Evolutionary conservation across 2,113 vertebrate species (phyloP), one percentile per base, ranked within the genome.

Genomic region (Irena cyanogastra): DNA sequence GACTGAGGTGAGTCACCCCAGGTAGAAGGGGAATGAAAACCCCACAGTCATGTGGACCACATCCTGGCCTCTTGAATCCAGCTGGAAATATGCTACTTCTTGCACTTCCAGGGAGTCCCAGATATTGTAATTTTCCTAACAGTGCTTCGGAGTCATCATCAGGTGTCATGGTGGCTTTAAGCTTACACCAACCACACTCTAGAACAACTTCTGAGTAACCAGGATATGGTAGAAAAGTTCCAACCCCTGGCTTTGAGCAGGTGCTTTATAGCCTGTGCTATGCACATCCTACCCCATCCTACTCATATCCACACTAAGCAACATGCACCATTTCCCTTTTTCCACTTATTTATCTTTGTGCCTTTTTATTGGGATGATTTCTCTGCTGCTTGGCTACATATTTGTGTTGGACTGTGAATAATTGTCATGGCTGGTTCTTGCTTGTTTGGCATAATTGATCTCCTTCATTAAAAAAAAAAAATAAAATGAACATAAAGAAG

Each of bases 311-410:
- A 88, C 1, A 0, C 78, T 69, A 66, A 80, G 33, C 53, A 93
- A 66, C 35, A 54, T n/a, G 23, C 6, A 76, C 18, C 10, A 57
- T 75, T 93, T 95, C 50, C 35, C 39, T 69, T 82, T 95, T 61
- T 49, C 49, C 53, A 33, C 23, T 83, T 87, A 64, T 37, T 95
- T 94, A 54, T 65, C 54, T 93, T 70, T 60, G 9, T 1, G 10
- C 41, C 18, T 49, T 91, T 91, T 89, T 95, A 87, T 66, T 85
- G 37, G 47, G 33, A 19, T 85, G 21, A 63, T 93, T 94, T 80
- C 47, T 79, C 42, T 90, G 71, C 78, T 93, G 44, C 74, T 83
- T 92, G 53, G 72, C 89, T 92, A 93, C 66, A 37, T 59, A 30
- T 80, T 92, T 79, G 27, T 88, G 74, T 47, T 83, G 54, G 79